Evolutionary conservation across 1,140 invertebrate genomes (phyloP), one percentile per base, ranked within the genome.

Genomic region (Zaprionus inermis): DNA sequence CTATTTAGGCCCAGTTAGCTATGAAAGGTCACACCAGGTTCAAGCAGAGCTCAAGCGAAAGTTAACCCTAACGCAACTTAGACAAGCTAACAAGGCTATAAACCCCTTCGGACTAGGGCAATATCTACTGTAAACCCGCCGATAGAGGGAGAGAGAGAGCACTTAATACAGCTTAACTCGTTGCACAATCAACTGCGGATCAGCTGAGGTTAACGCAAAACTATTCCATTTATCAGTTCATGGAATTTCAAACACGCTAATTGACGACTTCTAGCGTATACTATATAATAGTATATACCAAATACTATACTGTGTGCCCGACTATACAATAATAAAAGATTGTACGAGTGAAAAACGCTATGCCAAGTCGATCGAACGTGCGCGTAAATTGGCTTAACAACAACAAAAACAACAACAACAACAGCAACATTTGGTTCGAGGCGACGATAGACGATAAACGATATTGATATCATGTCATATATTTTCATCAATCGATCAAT

Each of bases 401-500:
- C 54, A 59, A 49, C 51, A 64, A 38, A 44, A 64, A 32, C 22
- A 52, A 41, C 49, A 52, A 22, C 16, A 44, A 44, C 32, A 54
- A 24, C 16, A 46, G 12, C 18, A 5, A 38, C 36, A 38, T 6
- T 38, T n/a, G 14, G 36, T n/a, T 38, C 36, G 36, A 38, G 36
- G 36, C 38, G 38, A 41, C 38, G 38, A 41, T 41, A 41, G 38
- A 63, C 18, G 24, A 44, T 24, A 64, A 70, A 34, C 46, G 57
- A 58, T 64, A 66, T 69, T 72, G 34, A 83, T 73, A 73, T 46
- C 28, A 49, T 72, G 44, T 60, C 63, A 75, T 81, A 63, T 80
- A 74, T 76, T 58, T 79, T 30, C 72, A 83, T 83, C 80, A 58
- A 66, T 24, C 46, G 36, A 66, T 66, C 44, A 66, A 69, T 61